Evolutionary conservation across 2,797 vertebrate genomes (phyloP).

Genomic region (Danio choprae): DNA sequence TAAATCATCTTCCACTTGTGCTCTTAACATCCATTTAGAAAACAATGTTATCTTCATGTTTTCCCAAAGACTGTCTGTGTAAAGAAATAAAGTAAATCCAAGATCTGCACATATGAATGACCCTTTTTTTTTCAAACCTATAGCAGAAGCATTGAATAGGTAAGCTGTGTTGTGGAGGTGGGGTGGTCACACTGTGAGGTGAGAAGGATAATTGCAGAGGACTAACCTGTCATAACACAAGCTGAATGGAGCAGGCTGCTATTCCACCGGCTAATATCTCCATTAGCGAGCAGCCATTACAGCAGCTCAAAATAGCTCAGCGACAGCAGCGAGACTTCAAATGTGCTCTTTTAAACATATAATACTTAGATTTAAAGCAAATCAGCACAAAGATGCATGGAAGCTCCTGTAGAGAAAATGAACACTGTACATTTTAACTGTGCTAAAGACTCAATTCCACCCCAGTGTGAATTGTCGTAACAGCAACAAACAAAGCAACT

Average conservation of each 20-base stretch:
- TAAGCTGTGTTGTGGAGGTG: constrained; percentile 23
- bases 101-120: not conserved
- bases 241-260: constrained; percentile 56
- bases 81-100: constrained; percentile 7
- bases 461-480: not conserved
- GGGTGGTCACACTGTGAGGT: constrained; percentile 36
- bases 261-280: constrained; percentile 59
- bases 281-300: constrained; percentile 60
- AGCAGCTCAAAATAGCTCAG: constrained; percentile 56
- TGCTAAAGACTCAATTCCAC: not conserved
- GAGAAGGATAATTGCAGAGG: constrained; percentile 53
- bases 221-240: constrained; percentile 57
- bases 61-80: not conserved
- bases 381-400: constrained; percentile 6
- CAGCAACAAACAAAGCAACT: not conserved
- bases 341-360: constrained; percentile 25
- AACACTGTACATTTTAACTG: not conserved
- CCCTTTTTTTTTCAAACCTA: not conserved
- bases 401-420: not conserved
- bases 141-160: constrained; percentile 1
- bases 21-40: not conserved
- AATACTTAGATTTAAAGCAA: constrained; percentile 40
- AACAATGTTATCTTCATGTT: not conserved
- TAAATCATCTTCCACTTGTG: not conserved
- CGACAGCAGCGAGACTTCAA: constrained; percentile 28